These are phyloP conservation scores for Dissostichus mawsoni DNA, from an alignment of 2,113 vertebrate species.

Conservation along the genomic window DNA sequence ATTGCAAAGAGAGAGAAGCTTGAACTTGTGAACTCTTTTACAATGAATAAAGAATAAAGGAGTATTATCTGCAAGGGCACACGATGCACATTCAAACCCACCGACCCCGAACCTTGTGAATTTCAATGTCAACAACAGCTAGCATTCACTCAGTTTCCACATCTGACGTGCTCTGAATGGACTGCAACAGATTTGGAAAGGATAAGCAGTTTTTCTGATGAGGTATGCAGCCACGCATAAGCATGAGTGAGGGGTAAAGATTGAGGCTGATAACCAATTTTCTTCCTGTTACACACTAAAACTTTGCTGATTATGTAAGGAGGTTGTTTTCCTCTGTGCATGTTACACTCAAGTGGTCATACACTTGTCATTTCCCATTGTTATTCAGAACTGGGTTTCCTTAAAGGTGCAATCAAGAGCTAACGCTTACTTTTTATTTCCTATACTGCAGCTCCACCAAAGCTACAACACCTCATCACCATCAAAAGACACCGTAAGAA, in stretches of 20 bases:
- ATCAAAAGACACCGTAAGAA: constrained; percentile 14
- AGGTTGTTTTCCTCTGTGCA: not conserved
- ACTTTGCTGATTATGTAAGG: constrained; percentile 32
- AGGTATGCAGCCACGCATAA: constrained; percentile 1
- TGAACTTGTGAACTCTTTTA: not conserved
- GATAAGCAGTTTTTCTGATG: constrained; percentile 20
- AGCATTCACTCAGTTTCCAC: constrained; percentile 1
- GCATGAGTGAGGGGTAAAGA: constrained; percentile 21
- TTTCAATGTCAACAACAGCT: constrained; percentile 20
- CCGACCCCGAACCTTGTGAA: not conserved
- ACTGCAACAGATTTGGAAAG: constrained; percentile 14
- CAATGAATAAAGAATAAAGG: constrained; percentile 2
- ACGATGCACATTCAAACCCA: not conserved
- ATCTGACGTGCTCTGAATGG: constrained; percentile 16
- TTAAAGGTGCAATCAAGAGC: constrained; percentile 24
- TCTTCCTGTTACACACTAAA: constrained; percentile 1
- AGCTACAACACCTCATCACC: not conserved
- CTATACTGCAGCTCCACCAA: not conserved
- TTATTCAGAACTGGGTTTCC: constrained; percentile 19
- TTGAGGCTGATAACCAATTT: constrained; percentile 28
- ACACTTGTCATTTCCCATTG: constrained; percentile 21
- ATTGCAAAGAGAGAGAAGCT: no score
- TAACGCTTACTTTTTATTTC: not conserved
- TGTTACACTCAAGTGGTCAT: constrained; percentile 22
- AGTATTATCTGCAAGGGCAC: constrained; percentile 14